phyloP scores from a whole-genome alignment of 1,140 invertebrate species.

The Anagrus nilaparvatae region DNA sequence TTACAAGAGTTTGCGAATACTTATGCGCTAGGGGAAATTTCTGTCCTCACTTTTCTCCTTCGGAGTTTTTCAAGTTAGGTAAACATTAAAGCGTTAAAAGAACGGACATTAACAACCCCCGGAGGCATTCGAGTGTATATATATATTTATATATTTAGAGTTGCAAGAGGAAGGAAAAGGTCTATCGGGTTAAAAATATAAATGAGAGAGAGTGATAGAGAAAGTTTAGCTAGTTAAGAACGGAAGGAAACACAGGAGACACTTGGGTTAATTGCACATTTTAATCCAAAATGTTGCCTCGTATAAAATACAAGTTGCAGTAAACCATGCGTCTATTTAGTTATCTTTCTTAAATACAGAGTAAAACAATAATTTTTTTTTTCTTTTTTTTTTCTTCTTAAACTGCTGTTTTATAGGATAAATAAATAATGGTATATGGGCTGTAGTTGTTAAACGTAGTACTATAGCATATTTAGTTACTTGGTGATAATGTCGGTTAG shows the following conservation, averaged over 20 bases:
- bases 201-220: constrained; percentile 8
- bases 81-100: constrained; percentile 11
- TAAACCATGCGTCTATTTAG: too few relatives aligned
- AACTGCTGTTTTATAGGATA: too few relatives aligned
- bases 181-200: neutral
- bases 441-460: too few relatives aligned
- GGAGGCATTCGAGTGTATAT: constrained; percentile 8
- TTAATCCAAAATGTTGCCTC: neutral
- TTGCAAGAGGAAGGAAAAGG: neutral
- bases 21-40: constrained; percentile 6
- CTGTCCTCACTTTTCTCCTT: neutral
- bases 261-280: constrained; percentile 13
- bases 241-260: constrained; percentile 4
- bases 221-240: neutral
- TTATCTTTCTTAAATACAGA: too few relatives aligned
- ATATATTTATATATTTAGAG: neutral
- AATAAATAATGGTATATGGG: too few relatives aligned
- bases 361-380: too few relatives aligned
- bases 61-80: too few relatives aligned
- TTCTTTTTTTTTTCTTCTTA: too few relatives aligned
- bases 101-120: constrained; percentile 3
- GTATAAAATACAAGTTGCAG: too few relatives aligned
- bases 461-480: too few relatives aligned
- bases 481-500: too few relatives aligned
- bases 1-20: neutral